These are phyloP conservation scores for Drosophila fungiperda DNA, from an alignment of 2,888 invertebrate species.

Conservation along the genomic window DNA sequence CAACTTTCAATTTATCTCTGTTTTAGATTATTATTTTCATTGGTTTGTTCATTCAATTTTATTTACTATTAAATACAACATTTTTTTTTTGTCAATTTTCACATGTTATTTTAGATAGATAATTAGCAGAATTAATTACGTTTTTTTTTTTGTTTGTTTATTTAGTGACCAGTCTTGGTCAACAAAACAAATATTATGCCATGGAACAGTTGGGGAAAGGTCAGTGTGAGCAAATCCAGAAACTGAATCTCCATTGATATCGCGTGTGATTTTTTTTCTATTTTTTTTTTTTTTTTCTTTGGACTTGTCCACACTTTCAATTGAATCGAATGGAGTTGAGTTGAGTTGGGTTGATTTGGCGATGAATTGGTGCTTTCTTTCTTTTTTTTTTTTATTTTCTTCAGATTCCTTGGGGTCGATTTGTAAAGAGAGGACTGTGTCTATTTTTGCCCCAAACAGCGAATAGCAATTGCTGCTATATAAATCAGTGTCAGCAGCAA, in stretches of 20 bases:
- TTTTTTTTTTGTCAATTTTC: neutral
- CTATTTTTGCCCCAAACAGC: slow-evolving; percentile 1
- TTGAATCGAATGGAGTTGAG: slow-evolving; percentile 17
- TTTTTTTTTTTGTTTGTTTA: neutral
- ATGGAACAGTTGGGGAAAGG: too few relatives aligned
- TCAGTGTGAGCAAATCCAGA: slow-evolving; percentile 14
- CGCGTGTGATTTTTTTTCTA: slow-evolving; percentile 4
- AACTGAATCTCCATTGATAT: slow-evolving; percentile 20
- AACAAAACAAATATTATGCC: neutral
- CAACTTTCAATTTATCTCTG: neutral
- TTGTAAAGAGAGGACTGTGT: slow-evolving; percentile 17
- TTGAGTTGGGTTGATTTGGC: slow-evolving; percentile 42
- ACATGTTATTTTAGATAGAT: neutral
- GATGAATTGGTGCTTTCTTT: slow-evolving; percentile 32
- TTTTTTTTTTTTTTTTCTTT: neutral
- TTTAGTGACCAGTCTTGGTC: neutral
- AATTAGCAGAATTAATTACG: neutral
- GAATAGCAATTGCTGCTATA: neutral
- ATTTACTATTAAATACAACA: too few relatives aligned
- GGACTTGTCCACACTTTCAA: slow-evolving; percentile 18
- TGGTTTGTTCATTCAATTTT: too few relatives aligned
- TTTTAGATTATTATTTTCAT: neutral
- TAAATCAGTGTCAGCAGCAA: slow-evolving; percentile 31
- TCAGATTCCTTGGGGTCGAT: neutral
- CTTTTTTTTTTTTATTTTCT: too few relatives aligned